These are phyloP conservation scores for Yasuhikotakia modesta DNA, from an alignment of 2,797 vertebrate genomes.

Conservation along the genomic window DNA sequence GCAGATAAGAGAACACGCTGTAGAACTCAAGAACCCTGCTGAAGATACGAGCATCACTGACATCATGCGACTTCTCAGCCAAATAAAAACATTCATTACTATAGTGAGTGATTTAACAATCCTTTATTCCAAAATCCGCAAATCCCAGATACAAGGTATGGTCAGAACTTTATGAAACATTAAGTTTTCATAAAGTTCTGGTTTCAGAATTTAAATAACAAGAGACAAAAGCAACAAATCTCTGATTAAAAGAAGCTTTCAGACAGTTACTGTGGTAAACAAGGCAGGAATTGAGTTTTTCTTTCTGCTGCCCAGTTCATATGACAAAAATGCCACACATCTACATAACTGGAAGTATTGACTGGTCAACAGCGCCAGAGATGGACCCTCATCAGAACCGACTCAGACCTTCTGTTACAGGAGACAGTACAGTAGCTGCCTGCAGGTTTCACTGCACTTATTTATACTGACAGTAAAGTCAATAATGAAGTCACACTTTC, in stretches of 20 bases:
- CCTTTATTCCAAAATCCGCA: slow-evolving; percentile 46
- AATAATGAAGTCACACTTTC: slow-evolving; percentile 47
- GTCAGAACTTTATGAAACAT: background rate
- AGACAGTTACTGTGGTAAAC: background rate
- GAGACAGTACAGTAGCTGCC: slow-evolving; percentile 46
- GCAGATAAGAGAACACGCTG: slow-evolving; percentile 33
- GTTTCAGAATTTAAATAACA: slow-evolving; percentile 39
- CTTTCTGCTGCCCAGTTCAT: slow-evolving; percentile 11
- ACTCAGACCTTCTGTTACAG: slow-evolving; percentile 46
- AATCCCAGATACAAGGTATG: slow-evolving; percentile 41
- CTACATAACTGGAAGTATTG: slow-evolving; percentile 55
- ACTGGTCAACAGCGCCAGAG: slow-evolving; percentile 39
- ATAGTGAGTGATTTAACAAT: slow-evolving; percentile 28
- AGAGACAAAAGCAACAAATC: slow-evolving; percentile 5
- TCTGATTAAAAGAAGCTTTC: slow-evolving; percentile 31
- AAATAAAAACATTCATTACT: slow-evolving; percentile 46
- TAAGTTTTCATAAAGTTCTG: slow-evolving; percentile 12
- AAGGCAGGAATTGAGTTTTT: slow-evolving; percentile 39
- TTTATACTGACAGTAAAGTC: slow-evolving; percentile 45
- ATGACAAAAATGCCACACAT: slow-evolving; percentile 45
- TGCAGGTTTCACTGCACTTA: slow-evolving; percentile 34
- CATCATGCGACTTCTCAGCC: slow-evolving; percentile 24
- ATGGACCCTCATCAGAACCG: slow-evolving; percentile 23
- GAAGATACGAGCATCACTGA: slow-evolving; percentile 32
- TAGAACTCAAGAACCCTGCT: slow-evolving; percentile 5